Percentiles rank a stretch among this genome's conserved stretches.
Conservation (phyloP, 2,888 invertebrate species). For the Phyllotreta cruciferae region DNA sequence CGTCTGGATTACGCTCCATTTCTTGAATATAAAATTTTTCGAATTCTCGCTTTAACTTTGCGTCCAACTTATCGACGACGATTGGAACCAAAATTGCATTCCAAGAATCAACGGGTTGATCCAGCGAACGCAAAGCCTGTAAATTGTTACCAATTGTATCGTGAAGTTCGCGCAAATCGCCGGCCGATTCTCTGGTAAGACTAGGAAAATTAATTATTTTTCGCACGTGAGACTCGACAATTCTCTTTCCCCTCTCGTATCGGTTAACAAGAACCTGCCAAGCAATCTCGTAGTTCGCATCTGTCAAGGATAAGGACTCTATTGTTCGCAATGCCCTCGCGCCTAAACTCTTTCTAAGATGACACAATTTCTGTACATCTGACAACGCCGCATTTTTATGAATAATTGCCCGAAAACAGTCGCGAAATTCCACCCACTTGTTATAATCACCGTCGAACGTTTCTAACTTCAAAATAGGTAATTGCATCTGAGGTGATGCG, state of each 20-base stretch:
- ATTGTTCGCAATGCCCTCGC: slow-evolving; percentile 2
- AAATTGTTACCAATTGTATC: slow-evolving; percentile 18
- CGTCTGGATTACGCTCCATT: slow-evolving; percentile 3
- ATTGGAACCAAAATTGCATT: slow-evolving; percentile 16
- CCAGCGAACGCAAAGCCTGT: not conserved
- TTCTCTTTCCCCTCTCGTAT: slow-evolving; percentile 10
- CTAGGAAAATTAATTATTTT: slow-evolving; percentile 16
- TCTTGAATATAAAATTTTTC: slow-evolving; percentile 5
- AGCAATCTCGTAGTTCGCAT: slow-evolving; percentile 2
- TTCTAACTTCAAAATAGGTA: not conserved
- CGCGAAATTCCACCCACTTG: not conserved
- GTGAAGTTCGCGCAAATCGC: slow-evolving; percentile 4
- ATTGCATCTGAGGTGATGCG: not conserved
- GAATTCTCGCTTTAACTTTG: slow-evolving; percentile 3
- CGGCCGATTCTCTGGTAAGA: slow-evolving; percentile 1
- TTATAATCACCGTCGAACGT: not conserved
- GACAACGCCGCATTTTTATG: slow-evolving; percentile 9
- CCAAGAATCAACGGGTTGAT: slow-evolving; percentile 9
- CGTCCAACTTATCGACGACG: slow-evolving; percentile 11
- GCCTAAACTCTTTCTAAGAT: slow-evolving; percentile 7
- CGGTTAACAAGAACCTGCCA: not conserved
- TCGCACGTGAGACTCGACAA: slow-evolving; percentile 3
- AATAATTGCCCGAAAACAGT: not conserved
- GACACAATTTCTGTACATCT: slow-evolving; percentile 17
- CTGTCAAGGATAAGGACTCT: slow-evolving; percentile 4